These are phyloP conservation scores for Archivesica marissinica DNA, from an alignment of 1,140 invertebrate species.

Conservation along the genomic window DNA sequence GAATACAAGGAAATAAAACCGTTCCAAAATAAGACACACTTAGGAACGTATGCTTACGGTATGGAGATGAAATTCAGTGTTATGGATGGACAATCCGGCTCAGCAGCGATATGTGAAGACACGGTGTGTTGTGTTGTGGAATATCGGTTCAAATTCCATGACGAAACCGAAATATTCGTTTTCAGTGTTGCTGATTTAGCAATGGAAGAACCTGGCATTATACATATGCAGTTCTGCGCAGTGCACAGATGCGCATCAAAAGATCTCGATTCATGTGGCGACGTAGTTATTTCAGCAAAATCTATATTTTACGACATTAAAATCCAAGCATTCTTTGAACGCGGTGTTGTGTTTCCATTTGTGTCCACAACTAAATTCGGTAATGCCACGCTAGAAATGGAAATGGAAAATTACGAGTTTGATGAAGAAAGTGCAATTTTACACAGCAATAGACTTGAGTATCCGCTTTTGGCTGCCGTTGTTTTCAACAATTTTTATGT, in stretches of 20 bases:
- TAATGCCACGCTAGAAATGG: not conserved
- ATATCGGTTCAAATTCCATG: slow-evolving; percentile 17
- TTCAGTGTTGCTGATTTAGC: slow-evolving; percentile 23
- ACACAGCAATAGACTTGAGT: slow-evolving; percentile 28
- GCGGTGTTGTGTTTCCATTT: slow-evolving; percentile 34
- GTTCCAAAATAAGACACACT: not conserved
- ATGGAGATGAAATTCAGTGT: slow-evolving; percentile 22
- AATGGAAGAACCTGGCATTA: slow-evolving; percentile 22
- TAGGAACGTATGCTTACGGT: slow-evolving; percentile 5
- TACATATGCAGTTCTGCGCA: slow-evolving; percentile 54
- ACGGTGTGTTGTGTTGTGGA: slow-evolving; percentile 33
- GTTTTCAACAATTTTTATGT: slow-evolving; percentile 33
- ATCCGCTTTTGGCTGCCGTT: slow-evolving; percentile 44
- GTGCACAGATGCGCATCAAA: slow-evolving; percentile 10
- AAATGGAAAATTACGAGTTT: slow-evolving; percentile 49
- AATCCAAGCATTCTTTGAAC: slow-evolving; percentile 37
- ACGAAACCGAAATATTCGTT: not conserved
- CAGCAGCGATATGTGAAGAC: slow-evolving; percentile 11
- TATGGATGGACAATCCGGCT: not conserved
- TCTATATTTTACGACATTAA: slow-evolving; percentile 48
- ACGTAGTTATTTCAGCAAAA: not conserved
- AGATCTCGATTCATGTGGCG: not conserved
- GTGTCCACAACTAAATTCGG: not conserved
- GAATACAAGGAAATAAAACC: not conserved
- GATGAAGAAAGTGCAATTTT: slow-evolving; percentile 42